Base-by-base conservation (phyloP, 2,888 invertebrate species). In the Eumacrocentrus americanus region DNA sequence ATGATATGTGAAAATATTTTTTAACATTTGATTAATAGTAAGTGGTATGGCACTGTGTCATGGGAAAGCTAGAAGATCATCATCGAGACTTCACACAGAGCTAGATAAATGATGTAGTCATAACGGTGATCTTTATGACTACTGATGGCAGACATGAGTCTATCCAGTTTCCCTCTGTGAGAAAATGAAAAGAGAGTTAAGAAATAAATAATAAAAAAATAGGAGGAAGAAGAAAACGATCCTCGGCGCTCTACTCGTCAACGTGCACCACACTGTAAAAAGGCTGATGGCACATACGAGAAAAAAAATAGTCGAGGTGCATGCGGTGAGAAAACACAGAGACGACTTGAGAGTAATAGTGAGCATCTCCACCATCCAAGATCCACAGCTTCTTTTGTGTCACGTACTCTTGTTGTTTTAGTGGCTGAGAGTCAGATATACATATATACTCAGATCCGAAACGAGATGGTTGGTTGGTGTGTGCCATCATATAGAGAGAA, bases 371-470 rank as follows among this genome's bases (percentile, higher is more conserved):
- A n/a, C n/a, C n/a, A 61, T 57, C 50, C 12, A 46, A 51, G 48
- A 61, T 50, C 57, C 42, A 54, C 63, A 64, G 65, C 61, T 63
- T 65, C 63, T 66, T 67, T 67, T 61, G 66, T 68, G 66, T 70
- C 72, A 70, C 70, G 70, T 70, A 65, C 65, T 63, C 56, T 69
- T 71, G 72, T 71, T 72, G 71, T 72, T 71, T 71, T 65, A 71
- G 69, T 63, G 65, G 65, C 59, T 60, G 58, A 62, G 61, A 65
- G 53, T 38, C 60, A 14, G n/a, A 5, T 34, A 46, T 46, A 46
- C 22, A 22, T 7, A 35, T 18, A 42, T 42, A 48, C 50, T 38
- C 55, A 50, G 56, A 60, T 61, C 55, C 51, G 55, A 59, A 63
- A 55, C 58, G 47, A 50, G 22, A 58, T 35, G 18, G 29, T 23